Conservation (phyloP, 2,113 vertebrate species). For the Jaculus jaculus region DNA sequence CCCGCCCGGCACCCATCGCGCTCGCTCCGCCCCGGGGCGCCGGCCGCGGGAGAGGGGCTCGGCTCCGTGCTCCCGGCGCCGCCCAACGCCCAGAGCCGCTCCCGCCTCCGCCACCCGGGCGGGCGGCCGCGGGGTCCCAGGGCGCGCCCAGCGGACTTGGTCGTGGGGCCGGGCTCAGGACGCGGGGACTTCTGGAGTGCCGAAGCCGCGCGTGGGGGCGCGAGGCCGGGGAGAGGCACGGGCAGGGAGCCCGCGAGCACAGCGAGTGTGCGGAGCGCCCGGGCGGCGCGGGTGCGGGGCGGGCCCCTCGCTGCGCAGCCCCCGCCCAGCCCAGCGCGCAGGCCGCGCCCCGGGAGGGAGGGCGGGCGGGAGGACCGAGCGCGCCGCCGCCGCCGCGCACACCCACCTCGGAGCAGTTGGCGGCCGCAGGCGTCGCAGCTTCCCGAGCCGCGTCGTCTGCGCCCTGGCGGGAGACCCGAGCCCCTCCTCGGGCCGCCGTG, state of each 20-base stretch:
- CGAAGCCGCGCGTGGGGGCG: background rate
- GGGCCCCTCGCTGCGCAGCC: background rate
- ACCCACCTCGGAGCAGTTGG: constrained; percentile 59
- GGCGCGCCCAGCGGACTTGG: background rate
- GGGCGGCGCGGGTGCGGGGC: background rate
- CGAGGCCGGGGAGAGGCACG: background rate
- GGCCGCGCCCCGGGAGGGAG: constrained; percentile 16
- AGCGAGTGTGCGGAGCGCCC: background rate
- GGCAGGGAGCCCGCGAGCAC: background rate
- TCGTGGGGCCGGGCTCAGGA: background rate
- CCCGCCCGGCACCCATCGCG: constrained; percentile 62
- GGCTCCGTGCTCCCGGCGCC: background rate
- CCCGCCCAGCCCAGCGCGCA: background rate
- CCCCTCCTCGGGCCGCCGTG: background rate
- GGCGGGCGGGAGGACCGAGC: background rate
- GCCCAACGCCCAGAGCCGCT: background rate
- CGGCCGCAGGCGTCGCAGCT: constrained; percentile 5
- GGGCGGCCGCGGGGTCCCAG: background rate
- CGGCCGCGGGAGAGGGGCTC: constrained; percentile 29
- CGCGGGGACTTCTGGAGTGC: background rate
- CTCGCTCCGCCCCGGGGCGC: constrained; percentile 73
- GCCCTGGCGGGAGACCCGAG: background rate
- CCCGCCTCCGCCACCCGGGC: background rate
- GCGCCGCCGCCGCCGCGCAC: background rate
- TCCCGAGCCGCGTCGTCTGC: constrained; percentile 5